Conservation (phyloP, 2,113 vertebrate genomes). For the Otus sunia region DNA sequence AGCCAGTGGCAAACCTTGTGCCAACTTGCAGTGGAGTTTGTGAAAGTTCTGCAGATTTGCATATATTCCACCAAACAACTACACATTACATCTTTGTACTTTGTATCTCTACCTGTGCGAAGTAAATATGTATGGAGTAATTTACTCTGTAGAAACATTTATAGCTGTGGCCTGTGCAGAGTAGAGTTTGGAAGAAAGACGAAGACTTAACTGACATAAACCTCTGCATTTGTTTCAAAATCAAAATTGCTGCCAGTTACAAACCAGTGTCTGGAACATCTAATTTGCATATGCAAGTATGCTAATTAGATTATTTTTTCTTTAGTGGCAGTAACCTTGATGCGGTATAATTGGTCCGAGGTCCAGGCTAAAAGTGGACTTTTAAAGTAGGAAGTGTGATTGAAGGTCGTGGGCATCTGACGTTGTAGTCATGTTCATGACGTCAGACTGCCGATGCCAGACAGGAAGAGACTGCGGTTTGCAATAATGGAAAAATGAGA, state of each 20-base stretch:
- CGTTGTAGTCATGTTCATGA: conserved; percentile 26
- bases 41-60: background rate
- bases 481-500: conserved; percentile 36
- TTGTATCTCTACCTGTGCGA: background rate
- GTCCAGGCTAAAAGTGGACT: conserved; percentile 51
- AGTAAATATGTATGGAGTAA: background rate
- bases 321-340: conserved; percentile 44
- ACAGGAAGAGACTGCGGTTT: conserved; percentile 48
- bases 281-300: conserved; percentile 51
- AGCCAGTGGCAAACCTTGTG: background rate
- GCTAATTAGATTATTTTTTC: conserved; percentile 46
- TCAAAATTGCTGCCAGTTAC: conserved; percentile 9
- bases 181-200: background rate
- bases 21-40: background rate
- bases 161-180: background rate
- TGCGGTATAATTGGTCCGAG: conserved; percentile 6
- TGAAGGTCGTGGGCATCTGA: conserved; percentile 43
- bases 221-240: background rate
- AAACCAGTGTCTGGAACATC: background rate
- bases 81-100: background rate
- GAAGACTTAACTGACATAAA: background rate
- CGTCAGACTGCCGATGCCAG: conserved; percentile 38
- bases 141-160: background rate
- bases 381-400: conserved; percentile 56
- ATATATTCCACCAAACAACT: background rate